Conservation (phyloP, 1,140 invertebrate species). For the Gryon sp. region DNA sequence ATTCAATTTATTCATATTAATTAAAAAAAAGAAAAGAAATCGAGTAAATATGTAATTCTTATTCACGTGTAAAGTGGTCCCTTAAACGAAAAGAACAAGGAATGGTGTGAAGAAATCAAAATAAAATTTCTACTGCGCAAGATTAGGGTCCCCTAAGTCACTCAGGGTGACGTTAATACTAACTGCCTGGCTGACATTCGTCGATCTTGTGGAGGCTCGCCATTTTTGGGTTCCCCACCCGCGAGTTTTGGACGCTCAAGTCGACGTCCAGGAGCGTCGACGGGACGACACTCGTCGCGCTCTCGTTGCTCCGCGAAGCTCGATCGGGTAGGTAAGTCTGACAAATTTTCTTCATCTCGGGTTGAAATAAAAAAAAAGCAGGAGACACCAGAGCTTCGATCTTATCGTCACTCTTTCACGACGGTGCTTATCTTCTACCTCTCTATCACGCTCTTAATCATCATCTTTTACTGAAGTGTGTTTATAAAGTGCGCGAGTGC, state of each 20-base stretch:
- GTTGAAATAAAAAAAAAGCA: too few species aligned
- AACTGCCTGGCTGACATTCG: slow-evolving; percentile 62
- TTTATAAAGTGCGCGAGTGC: slow-evolving; percentile 55
- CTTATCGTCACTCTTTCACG: too few species aligned
- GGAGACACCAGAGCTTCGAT: too few species aligned
- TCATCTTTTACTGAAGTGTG: slow-evolving; percentile 23
- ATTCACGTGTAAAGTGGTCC: too few species aligned
- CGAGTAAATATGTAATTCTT: too few species aligned
- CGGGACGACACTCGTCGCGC: slow-evolving; percentile 60
- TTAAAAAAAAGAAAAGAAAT: too few species aligned
- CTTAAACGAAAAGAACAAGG: too few species aligned
- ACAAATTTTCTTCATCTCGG: slow-evolving; percentile 2
- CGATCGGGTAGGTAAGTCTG: slow-evolving; percentile 79
- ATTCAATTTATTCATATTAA: too few species aligned
- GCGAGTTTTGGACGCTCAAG: slow-evolving; percentile 59
- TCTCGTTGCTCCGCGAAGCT: slow-evolving; percentile 62
- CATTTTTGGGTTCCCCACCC: slow-evolving; percentile 80
- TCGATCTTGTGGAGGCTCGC: slow-evolving; percentile 70
- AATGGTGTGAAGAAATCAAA: slow-evolving; percentile 45
- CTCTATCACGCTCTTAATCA: slow-evolving; percentile 35
- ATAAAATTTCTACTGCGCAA: slow-evolving; percentile 21
- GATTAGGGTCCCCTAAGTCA: slow-evolving; percentile 42
- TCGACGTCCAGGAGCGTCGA: slow-evolving; percentile 59
- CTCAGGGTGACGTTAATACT: slow-evolving; percentile 52
- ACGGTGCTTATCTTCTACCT: slow-evolving; percentile 49